Evolutionary conservation across 2,888 invertebrate genomes (phyloP).

Genomic region (Drosophila formosana): DNA sequence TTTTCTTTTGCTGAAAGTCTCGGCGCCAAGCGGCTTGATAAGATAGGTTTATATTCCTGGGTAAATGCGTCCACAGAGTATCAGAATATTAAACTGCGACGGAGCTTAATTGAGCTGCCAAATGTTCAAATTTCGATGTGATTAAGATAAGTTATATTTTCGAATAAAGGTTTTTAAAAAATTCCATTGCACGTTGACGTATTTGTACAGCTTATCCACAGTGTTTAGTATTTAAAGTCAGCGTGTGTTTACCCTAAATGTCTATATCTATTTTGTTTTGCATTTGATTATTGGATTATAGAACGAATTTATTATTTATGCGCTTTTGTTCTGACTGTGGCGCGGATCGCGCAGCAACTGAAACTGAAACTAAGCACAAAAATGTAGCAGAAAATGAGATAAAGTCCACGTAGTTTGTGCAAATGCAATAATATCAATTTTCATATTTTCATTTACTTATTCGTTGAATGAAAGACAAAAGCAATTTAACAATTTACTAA

Average conservation of each 20-base stretch:
- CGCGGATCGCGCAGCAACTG: slow-evolving; percentile 44
- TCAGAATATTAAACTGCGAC: slow-evolving; percentile 15
- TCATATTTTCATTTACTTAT: slow-evolving; percentile 69
- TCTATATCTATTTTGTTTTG: slow-evolving; percentile 17
- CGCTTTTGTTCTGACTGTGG: slow-evolving; percentile 26
- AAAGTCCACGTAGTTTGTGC: slow-evolving; percentile 57
- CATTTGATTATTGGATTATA: slow-evolving; percentile 47
- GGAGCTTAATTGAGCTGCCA: neutral
- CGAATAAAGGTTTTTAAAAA: neutral
- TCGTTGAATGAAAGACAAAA: slow-evolving; percentile 70
- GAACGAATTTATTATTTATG: slow-evolving; percentile 37
- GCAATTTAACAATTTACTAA: slow-evolving; percentile 83
- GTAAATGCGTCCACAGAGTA: slow-evolving; percentile 4
- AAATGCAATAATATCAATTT: slow-evolving; percentile 77
- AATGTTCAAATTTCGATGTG: neutral
- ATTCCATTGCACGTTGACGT: slow-evolving; percentile 22
- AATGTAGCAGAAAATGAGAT: slow-evolving; percentile 53
- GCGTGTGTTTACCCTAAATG: neutral
- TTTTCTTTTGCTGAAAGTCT: slow-evolving; percentile 4
- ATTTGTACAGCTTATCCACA: neutral
- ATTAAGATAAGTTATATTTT: neutral
- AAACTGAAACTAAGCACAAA: slow-evolving; percentile 57
- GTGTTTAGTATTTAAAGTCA: neutral
- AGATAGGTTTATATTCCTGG: slow-evolving; percentile 22
- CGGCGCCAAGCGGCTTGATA: slow-evolving; percentile 13